Evolutionary conservation across 2,888 invertebrate genomes (phyloP).

Genomic region (Campoplex capitator): DNA sequence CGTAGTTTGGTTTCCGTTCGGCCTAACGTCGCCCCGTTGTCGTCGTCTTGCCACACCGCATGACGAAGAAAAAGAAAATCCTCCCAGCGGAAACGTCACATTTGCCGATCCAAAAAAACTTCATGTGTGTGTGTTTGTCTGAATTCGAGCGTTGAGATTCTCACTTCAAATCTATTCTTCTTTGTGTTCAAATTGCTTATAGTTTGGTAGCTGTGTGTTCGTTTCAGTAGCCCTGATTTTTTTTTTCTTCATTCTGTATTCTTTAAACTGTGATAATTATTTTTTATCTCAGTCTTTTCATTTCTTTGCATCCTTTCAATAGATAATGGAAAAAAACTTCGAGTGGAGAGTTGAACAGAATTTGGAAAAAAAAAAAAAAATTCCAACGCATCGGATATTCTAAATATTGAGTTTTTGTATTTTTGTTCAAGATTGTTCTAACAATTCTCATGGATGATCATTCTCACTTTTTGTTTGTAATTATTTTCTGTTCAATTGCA

Average conservation of each 20-base stretch:
- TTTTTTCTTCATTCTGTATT: too few relatives aligned
- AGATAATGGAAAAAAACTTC: too few relatives aligned
- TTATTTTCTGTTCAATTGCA: neutral
- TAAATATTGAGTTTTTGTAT: neutral
- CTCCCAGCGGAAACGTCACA: slow-evolving; percentile 73
- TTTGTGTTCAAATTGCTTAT: neutral
- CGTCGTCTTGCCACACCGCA: slow-evolving; percentile 61
- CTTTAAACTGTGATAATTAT: too few relatives aligned
- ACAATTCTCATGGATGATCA: neutral
- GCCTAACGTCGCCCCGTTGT: slow-evolving; percentile 61
- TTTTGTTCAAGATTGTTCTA: neutral
- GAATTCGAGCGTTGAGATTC: slow-evolving; percentile 34
- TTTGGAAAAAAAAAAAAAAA: too few relatives aligned
- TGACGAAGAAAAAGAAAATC: slow-evolving; percentile 74
- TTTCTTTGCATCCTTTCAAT: too few relatives aligned
- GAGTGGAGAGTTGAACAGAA: too few relatives aligned
- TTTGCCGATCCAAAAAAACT: slow-evolving; percentile 72
- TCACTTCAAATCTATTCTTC: neutral
- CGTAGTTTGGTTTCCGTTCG: slow-evolving; percentile 66
- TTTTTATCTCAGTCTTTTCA: too few relatives aligned
- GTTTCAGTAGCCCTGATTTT: too few relatives aligned
- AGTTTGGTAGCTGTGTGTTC: neutral
- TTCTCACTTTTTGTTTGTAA: neutral
- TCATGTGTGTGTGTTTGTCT: slow-evolving; percentile 41
- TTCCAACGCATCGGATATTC: too few relatives aligned